Conservation (phyloP, 2,888 invertebrate species). For the Panzeria rudis region DNA sequence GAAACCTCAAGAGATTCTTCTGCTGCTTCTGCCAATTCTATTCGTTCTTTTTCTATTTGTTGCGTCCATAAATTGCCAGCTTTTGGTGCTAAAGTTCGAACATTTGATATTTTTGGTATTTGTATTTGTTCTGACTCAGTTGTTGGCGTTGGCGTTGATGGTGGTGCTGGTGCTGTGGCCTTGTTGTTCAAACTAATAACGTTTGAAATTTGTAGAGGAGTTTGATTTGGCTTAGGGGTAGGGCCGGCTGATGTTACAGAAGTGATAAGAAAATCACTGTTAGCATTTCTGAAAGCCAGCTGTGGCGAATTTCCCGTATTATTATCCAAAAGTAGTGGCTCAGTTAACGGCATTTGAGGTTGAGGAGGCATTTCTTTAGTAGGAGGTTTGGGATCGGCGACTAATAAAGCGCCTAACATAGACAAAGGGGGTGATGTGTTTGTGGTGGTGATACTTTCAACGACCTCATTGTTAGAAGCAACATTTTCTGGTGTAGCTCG, state of each 20-base stretch:
- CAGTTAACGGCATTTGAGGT: conserved; percentile 69
- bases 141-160: not conserved
- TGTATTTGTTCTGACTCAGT: conserved; percentile 24
- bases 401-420: conserved; percentile 72
- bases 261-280: conserved; percentile 74
- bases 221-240: not conserved
- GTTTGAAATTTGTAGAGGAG: conserved; percentile 72
- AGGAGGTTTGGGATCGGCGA: conserved; percentile 71
- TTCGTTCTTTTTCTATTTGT: conserved; percentile 69
- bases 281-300: conserved; percentile 67
- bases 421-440: not conserved
- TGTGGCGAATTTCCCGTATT: not conserved
- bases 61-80: conserved; percentile 64
- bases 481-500: conserved; percentile 54
- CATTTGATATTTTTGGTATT: conserved; percentile 72
- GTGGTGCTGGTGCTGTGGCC: not conserved
- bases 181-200: conserved; percentile 71
- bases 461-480: not conserved
- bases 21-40: conserved; percentile 62
- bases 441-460: not conserved
- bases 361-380: conserved; percentile 67
- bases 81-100: conserved; percentile 68
- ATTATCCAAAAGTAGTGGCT: conserved; percentile 51
- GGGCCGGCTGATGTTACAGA: conserved; percentile 72
- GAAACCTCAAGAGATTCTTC: conserved; percentile 70